These are phyloP conservation scores for Trachemys scripta DNA, from an alignment of 2,113 vertebrate genomes.

Conservation along the genomic window DNA sequence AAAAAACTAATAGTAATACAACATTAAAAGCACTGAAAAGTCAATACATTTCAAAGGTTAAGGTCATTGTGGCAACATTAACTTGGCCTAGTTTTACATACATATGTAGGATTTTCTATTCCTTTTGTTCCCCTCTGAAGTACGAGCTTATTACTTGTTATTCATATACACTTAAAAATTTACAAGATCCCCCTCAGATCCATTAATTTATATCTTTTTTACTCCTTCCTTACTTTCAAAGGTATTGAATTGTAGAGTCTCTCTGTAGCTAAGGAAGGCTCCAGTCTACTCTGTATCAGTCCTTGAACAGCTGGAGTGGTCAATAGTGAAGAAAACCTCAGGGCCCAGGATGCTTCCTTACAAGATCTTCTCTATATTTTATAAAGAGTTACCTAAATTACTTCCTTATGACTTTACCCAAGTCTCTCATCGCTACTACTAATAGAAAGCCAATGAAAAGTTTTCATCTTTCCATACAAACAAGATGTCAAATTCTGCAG, in stretches of 20 bases:
- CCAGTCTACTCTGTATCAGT: not conserved
- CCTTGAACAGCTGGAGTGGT: slow-evolving; percentile 1
- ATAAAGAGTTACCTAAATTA: not conserved
- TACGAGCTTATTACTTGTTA: not conserved
- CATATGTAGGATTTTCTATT: not conserved
- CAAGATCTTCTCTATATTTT: not conserved
- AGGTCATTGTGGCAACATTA: not conserved
- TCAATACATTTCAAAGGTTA: not conserved
- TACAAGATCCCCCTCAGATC: not conserved
- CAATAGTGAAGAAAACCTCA: not conserved
- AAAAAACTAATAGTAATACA: not conserved
- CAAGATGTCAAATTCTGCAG: not conserved
- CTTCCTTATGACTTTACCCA: not conserved
- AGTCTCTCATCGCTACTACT: not conserved
- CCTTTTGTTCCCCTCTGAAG: not conserved
- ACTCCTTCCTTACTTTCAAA: not conserved
- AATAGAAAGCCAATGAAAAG: not conserved
- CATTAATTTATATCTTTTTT: not conserved
- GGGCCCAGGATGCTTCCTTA: slow-evolving; percentile 2
- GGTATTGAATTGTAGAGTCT: not conserved
- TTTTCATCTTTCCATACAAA: not conserved
- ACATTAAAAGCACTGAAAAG: not conserved
- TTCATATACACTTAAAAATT: not conserved
- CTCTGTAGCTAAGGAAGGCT: not conserved
- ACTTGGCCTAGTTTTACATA: not conserved